These are phyloP conservation scores for Oegoconia quadripuncta DNA, from an alignment of 2,888 invertebrate genomes.

Conservation along the genomic window DNA sequence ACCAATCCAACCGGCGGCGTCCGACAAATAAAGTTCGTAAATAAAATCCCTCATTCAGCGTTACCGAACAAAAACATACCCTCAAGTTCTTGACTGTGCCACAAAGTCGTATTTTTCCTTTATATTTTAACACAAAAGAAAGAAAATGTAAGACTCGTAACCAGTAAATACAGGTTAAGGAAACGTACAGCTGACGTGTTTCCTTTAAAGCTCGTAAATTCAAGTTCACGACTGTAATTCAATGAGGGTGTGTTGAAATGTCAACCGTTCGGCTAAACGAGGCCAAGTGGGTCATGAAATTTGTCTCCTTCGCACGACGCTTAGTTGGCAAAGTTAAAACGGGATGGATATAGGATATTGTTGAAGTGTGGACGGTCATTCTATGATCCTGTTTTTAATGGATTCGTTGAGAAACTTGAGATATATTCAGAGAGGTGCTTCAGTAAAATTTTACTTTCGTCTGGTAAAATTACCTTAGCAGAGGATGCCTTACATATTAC, in stretches of 20 bases:
- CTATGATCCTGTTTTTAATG: too few relatives aligned
- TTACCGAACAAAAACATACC: too few relatives aligned
- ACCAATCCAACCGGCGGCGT: too few relatives aligned
- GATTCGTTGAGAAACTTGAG: too few relatives aligned
- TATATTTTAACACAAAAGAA: neutral
- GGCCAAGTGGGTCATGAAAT: slow-evolving; percentile 5
- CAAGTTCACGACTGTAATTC: slow-evolving; percentile 11
- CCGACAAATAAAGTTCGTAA: too few relatives aligned
- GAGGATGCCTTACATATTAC: too few relatives aligned
- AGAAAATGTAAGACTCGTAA: neutral
- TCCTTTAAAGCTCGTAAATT: slow-evolving; percentile 7
- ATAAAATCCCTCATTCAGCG: too few relatives aligned
- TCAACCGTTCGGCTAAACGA: slow-evolving; percentile 9
- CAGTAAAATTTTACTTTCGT: neutral
- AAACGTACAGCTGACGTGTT: neutral
- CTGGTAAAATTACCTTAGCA: neutral
- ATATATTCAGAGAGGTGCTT: neutral
- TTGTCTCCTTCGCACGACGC: neutral
- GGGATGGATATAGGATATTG: too few relatives aligned
- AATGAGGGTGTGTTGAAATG: slow-evolving; percentile 8
- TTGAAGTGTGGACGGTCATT: too few relatives aligned
- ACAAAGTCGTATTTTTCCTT: too few relatives aligned
- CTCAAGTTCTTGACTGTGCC: too few relatives aligned
- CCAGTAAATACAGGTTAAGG: neutral
- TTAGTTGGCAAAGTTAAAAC: too few relatives aligned